Evolutionary conservation across 2,113 vertebrate species (phyloP), one percentile per base, ranked within the genome.

Genomic region (Balaeniceps rex): DNA sequence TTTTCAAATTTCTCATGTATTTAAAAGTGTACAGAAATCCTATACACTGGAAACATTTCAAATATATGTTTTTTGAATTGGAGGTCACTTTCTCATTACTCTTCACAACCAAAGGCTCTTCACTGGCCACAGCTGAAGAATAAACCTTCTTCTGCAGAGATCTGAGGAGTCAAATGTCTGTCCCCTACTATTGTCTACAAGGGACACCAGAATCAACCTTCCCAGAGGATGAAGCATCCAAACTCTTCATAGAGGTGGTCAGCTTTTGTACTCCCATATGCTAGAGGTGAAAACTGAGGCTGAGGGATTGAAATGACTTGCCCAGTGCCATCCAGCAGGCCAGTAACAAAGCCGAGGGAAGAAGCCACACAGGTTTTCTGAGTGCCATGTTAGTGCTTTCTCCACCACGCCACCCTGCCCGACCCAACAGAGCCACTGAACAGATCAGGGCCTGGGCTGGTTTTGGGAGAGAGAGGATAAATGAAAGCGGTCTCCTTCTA

Each of bases 261-360:
- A 55, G 33, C 87, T 46, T 14, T 29, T n/a, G n/a, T 8, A 26
- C 33, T 69, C 33, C 33, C 34, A 16, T 2, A 12, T 0, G 0
- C 10, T 34, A 74, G 31, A 54, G 34, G 12, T 26, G 25, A 68
- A 94, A 92, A 31, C 33, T 33, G 34, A n/a, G 77, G 54, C 68
- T 83, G 19, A 83, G n/a, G 38, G 63, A 42, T 10, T 26, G 75
- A 65, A 63, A 66, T 14, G 21, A 31, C 25, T 78, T 82, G 51
- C 36, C 40, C 74, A 54, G 4, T 5, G 24, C 24, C 74, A 61
- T 11, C 17, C 64, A 58, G 31, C 40, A 88, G 29, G 12, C 12
- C 18, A 79, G 34, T 38, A 68, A 42, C 31, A 83, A 74, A 64
- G 31, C 12, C 2, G 1, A 68, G 25, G 87, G 33, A 72, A 78